Base-by-base conservation (phyloP, 2,797 vertebrate species). In the Leuciscus waleckii region DNA sequence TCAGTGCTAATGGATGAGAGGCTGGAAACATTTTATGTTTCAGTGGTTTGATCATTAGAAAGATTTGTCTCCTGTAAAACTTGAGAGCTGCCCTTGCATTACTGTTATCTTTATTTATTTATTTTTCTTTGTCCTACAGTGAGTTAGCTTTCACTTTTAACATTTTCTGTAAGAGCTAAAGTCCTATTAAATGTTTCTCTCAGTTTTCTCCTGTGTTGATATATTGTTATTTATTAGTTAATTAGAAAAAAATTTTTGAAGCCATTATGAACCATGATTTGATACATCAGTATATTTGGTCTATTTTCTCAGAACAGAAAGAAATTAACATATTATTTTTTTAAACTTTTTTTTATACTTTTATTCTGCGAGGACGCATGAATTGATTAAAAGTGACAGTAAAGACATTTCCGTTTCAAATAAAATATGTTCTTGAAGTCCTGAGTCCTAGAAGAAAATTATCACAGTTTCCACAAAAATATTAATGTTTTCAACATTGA, bases 1-100 rank as follows among this genome's bases (percentile, higher is more conserved):
- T 79, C 68, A 35, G n/a, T 68, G 82, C 76, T 88, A 87, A 90
- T 88, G 76, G 74, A 89, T 67, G 70, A 87, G 73, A 81, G 63
- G 85, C 71, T 81, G 49, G 51, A 87, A 76, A 58, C 56, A 67
- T 83, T 88, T 73, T 88, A 69, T 83, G 56, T 88, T 63, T 79
- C 76, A 76, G 81, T 73, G 77, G 86, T 79, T 49, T 86, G 88
- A 70, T 86, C 84, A 67, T 82, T 84, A 67, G 80, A 84, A 73
- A 81, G 75, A 61, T 61, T 56, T 70, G 43, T 51, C 35, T 82
- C 81, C 81, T 51, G 32, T 84, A 84, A 88, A 89, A 87, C 32
- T 16, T 74, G 73, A 85, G 74, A 35, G 39, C 43, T 39, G 65
- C 7, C 1, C 26, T 84, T 88, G 69, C 80, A 84, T 79, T 82